Evolutionary conservation across 2,888 invertebrate genomes (phyloP), one percentile per base, ranked within the genome.

Genomic region (Sinelater perroti): DNA sequence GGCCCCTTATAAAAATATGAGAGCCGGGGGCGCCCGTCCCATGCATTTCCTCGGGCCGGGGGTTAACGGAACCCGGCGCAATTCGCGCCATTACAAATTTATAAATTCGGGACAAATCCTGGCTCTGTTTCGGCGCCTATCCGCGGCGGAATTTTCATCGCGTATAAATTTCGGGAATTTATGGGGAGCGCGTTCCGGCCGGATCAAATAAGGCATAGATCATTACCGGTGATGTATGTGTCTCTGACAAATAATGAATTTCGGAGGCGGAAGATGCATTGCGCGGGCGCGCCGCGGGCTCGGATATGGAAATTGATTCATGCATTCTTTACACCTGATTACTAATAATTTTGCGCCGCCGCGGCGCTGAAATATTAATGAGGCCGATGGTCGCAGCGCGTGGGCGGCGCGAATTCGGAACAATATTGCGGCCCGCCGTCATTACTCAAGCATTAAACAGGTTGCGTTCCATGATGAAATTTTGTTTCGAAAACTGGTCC

Each of bases 211-310:
- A 53, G 55, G 53, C 63, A 56, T 63, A 63, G 49, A 63, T 63
- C 61, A 63, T 56, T 14, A 31, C 53, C 51, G 56, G 61, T 63
- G 63, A 63, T 63, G 61, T 56, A 63, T 63, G 63, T 56, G 63
- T 53, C 59, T 55, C 61, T 61, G 63, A 63, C 56, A 61, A 63
- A 63, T 63, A 61, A 63, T 63, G 63, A 63, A 63, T 61, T 63
- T 63, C 60, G 60, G 61, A 61, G 54, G 55, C 53, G 56, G 52
- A 57, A 57, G 57, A 57, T 57, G 47, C 57, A 51, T 51, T 52
- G 47, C 46, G 40, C 52, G 52, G 52, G 51, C 52, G 51, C 47
- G 33, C 20, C 51, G 56, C 50, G 56, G 45, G 45, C 51, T 50
- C 50, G 50, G 56, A 56, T 56, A 56, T 45, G 56, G 36, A 56